These are phyloP conservation scores for Pristionchus exspectatus DNA, from an alignment of 2,888 invertebrate genomes.

Conservation along the genomic window DNA sequence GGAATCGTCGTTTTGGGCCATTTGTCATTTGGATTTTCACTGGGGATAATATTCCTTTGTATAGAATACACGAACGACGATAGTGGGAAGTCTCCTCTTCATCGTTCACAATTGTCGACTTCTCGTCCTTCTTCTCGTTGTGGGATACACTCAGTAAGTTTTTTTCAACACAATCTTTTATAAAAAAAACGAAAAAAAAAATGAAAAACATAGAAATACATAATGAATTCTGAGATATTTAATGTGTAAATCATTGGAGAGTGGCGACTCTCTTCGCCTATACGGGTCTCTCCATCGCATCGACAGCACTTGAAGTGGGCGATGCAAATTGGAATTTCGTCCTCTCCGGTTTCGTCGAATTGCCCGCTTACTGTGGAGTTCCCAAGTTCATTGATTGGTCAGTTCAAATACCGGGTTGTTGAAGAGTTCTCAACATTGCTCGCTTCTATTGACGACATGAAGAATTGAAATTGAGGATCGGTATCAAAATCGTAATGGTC, in stretches of 20 bases:
- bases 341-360: conserved; percentile 50
- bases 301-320: conserved; percentile 37
- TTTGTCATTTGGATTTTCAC: too few species aligned
- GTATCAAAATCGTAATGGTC: conserved; percentile 23
- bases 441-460: neutral
- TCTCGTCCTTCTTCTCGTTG: conserved; percentile 29
- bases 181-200: too few species aligned
- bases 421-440: neutral
- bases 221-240: neutral
- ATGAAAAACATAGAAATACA: too few species aligned
- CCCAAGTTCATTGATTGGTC: conserved; percentile 47
- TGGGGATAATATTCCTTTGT: neutral
- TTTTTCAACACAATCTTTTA: neutral
- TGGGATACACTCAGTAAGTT: conserved; percentile 40
- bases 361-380: conserved; percentile 36
- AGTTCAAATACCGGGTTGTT: neutral
- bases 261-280: conserved; percentile 49
- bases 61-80: neutral
- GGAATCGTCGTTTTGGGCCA: too few species aligned
- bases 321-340: conserved; percentile 53
- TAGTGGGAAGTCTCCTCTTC: neutral
- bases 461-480: neutral
- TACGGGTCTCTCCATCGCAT: conserved; percentile 47
- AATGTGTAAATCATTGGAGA: neutral
- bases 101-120: conserved; percentile 2